Percentiles rank a stretch among this genome's conserved stretches.
Conservation (phyloP, 2,888 invertebrate genomes). For the Drosophila meridionalis region DNA sequence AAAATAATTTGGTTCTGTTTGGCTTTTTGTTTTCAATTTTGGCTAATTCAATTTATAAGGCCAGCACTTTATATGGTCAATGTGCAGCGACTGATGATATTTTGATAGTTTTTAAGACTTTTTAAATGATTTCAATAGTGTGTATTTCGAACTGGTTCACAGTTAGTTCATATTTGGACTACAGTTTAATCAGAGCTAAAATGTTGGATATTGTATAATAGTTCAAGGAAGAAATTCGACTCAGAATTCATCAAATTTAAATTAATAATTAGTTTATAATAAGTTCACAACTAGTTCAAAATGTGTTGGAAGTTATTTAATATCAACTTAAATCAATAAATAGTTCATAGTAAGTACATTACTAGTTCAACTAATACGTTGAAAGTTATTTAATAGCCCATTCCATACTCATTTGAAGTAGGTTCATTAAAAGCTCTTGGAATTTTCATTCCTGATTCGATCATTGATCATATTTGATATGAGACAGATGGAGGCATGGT, state of each 20-base stretch:
- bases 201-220: too few species aligned
- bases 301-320: background rate
- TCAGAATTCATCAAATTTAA: too few species aligned
- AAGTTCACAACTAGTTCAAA: background rate
- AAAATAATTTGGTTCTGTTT: constrained; percentile 21
- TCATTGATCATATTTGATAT: too few species aligned
- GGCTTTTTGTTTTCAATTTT: constrained; percentile 25
- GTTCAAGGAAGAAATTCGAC: too few species aligned
- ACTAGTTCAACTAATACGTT: too few species aligned
- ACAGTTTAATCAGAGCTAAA: background rate
- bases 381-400: too few species aligned
- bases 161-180: background rate
- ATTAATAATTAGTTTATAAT: background rate
- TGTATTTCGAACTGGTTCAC: background rate
- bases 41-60: constrained; percentile 16
- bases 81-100: background rate
- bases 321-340: too few species aligned
- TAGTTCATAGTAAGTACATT: too few species aligned
- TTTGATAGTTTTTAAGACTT: background rate
- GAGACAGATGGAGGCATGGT: too few species aligned
- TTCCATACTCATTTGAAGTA: too few species aligned
- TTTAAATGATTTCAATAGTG: background rate
- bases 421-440: too few species aligned
- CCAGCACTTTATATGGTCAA: constrained; percentile 10
- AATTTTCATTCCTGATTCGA: background rate